A percentile compares a stretch with the other conserved stretches of the same genome.
phyloP scores from a whole-genome alignment of 1,140 invertebrate genomes.

The Drosophila kepulauana region DNA sequence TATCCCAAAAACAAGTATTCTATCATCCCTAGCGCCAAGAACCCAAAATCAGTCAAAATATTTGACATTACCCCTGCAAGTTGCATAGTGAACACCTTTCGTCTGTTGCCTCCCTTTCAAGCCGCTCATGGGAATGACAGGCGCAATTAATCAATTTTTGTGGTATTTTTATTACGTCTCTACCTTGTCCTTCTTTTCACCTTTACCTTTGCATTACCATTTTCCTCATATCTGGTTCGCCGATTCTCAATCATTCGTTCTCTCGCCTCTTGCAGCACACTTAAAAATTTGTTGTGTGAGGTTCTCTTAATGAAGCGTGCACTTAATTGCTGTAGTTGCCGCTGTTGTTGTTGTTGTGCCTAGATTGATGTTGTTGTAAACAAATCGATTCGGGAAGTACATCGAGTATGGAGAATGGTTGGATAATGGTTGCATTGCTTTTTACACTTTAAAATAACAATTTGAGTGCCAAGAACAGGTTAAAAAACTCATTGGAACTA shows the following conservation, averaged over 20 bases:
- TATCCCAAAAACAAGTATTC: no score
- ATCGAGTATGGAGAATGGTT: background rate
- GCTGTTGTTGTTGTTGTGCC: conserved; percentile 27
- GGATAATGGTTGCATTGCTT: conserved; percentile 48
- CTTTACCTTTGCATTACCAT: background rate
- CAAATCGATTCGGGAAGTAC: conserved; percentile 60
- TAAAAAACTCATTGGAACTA: conserved; percentile 30
- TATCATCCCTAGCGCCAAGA: conserved; percentile 7
- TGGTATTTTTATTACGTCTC: conserved; percentile 40
- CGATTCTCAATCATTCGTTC: background rate
- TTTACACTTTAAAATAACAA: conserved; percentile 30
- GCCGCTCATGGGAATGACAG: conserved; percentile 16
- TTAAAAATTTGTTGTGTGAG: conserved; percentile 79
- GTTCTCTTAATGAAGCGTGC: conserved; percentile 71
- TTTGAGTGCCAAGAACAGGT: conserved; percentile 19
- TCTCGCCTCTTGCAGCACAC: conserved; percentile 47
- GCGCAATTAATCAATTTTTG: conserved; percentile 69
- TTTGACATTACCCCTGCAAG: conserved; percentile 56
- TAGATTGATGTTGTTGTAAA: conserved; percentile 46
- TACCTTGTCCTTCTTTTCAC: background rate
- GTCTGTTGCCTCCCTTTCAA: background rate
- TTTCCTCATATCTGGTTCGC: no score
- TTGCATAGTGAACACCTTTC: conserved; percentile 7
- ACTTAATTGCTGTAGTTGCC: conserved; percentile 55
- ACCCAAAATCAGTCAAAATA: conserved; percentile 62